phyloP scores from a whole-genome alignment of 30 jellyfish, hydroid and myxozoan species.

The Hydra vulgaris region DNA sequence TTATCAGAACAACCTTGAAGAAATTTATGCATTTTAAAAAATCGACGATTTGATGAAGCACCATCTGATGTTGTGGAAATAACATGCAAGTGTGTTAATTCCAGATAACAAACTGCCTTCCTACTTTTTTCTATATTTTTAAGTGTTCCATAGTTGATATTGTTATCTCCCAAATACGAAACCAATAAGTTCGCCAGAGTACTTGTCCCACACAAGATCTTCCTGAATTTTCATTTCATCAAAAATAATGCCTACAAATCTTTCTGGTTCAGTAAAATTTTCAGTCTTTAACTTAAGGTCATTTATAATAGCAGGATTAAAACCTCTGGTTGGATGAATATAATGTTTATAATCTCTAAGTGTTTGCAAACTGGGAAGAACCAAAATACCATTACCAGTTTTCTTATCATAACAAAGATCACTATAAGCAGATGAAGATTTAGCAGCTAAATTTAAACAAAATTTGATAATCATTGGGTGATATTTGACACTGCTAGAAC shows the following conservation, averaged over 20 bases:
- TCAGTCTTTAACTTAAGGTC: no score
- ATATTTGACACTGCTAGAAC: conserved; percentile 14
- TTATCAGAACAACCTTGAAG: conserved; percentile 3
- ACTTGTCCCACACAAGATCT: no score
- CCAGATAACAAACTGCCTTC: no score
- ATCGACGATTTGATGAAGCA: no score
- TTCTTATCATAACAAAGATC: conserved; percentile 30
- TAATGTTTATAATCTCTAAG: conserved; percentile 12
- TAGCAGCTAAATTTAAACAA: conserved; percentile 17
- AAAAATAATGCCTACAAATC: conserved; percentile 17
- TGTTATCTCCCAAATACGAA: no score
- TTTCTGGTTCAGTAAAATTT: conserved; percentile 14
- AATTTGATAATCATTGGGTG: conserved; percentile 50
- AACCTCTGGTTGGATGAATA: conserved; percentile 7
- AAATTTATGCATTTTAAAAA: no score
- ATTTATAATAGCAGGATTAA: conserved; percentile 1
- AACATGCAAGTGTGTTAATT: no score
- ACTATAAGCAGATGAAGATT: no score
- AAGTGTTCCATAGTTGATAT: no score
- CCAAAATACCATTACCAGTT: conserved; percentile 29
- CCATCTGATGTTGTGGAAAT: no score
- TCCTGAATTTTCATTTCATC: conserved; percentile 54
- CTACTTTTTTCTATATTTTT: no score
- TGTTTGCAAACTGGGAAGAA: conserved; percentile 19
- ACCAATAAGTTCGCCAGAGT: no score